Percentiles rank a stretch among this genome's conserved stretches.
phyloP scores from a whole-genome alignment of 2,888 invertebrate species.

The Callyntrura sp. region DNA sequence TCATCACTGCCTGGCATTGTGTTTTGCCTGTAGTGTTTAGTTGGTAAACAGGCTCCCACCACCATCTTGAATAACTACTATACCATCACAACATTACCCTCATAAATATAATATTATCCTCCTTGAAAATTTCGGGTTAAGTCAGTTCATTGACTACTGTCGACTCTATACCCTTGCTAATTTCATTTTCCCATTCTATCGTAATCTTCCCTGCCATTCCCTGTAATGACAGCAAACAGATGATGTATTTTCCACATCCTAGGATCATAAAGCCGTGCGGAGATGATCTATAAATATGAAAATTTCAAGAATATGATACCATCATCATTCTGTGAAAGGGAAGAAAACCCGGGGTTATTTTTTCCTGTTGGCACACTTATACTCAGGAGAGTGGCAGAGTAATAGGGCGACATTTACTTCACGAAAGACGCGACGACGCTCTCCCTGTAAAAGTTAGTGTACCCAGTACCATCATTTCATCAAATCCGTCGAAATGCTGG shows the following conservation, averaged over 20 bases:
- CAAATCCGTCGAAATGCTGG: neutral
- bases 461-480: neutral
- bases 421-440: neutral
- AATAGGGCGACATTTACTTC: neutral
- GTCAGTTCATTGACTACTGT: neutral
- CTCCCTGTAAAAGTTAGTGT: too few relatives aligned
- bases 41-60: neutral
- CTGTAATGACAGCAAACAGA: neutral
- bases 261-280: neutral
- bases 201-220: conserved; percentile 8
- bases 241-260: neutral
- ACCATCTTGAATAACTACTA: neutral
- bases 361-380: neutral
- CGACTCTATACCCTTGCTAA: neutral
- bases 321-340: neutral
- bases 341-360: neutral
- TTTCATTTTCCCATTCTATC: conserved; percentile 1
- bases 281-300: conserved; percentile 1
- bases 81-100: neutral
- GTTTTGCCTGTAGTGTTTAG: neutral
- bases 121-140: neutral
- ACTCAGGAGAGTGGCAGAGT: neutral
- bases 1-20: neutral
- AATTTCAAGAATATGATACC: neutral
- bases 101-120: conserved; percentile 39